Percentiles rank a stretch among this genome's conserved stretches.
Evolutionary conservation across 2,797 vertebrate genomes (phyloP).

Genomic region (Gobio occitaniae): DNA sequence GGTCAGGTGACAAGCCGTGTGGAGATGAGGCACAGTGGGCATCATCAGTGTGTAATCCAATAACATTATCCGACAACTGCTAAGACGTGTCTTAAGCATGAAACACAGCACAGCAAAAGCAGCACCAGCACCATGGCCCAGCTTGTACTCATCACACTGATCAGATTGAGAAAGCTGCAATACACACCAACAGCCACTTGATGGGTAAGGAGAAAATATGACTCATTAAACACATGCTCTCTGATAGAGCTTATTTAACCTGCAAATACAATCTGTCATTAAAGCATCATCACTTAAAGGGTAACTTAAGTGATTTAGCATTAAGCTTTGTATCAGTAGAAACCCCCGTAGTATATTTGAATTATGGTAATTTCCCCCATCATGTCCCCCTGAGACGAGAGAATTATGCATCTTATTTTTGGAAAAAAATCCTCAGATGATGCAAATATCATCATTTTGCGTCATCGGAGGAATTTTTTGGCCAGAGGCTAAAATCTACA

Average conservation of each 20-base stretch:
- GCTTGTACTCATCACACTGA: not conserved
- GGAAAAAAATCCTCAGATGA: no score
- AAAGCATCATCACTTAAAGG: not conserved
- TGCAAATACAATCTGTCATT: not conserved
- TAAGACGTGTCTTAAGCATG: conserved; percentile 52
- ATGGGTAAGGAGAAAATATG: not conserved
- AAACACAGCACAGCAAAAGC: conserved; percentile 55
- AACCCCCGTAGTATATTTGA: no score
- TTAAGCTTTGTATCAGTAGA: no score
- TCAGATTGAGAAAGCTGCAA: not conserved
- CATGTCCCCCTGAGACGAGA: no score
- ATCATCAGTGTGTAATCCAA: conserved; percentile 69
- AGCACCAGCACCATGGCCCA: conserved; percentile 30
- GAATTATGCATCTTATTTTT: no score
- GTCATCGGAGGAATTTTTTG: no score
- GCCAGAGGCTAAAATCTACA: no score
- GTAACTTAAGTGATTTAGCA: no score
- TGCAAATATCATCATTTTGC: no score
- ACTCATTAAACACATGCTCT: not conserved
- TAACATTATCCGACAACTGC: conserved; percentile 65
- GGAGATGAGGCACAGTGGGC: conserved; percentile 57
- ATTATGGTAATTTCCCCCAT: no score
- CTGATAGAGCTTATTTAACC: not conserved
- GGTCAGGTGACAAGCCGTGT: conserved; percentile 66
- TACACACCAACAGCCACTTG: not conserved